Percentiles rank a stretch among this genome's conserved stretches.
Evolutionary conservation across 1,140 invertebrate species (phyloP).

Genomic region (Drosophila nigrodunni): DNA sequence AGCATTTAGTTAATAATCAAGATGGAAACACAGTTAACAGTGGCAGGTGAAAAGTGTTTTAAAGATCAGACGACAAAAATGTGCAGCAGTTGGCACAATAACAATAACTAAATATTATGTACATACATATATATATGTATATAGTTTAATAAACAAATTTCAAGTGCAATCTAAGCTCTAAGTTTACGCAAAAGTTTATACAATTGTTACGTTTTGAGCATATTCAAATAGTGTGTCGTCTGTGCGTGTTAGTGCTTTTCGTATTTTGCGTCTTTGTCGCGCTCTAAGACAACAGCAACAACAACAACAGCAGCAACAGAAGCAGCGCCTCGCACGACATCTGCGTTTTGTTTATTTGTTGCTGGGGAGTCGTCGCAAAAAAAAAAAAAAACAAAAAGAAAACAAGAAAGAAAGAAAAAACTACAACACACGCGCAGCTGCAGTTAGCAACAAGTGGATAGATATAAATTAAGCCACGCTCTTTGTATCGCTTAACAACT

Average conservation of each 20-base stretch:
- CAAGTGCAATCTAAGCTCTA: constrained; percentile 22
- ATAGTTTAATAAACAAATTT: constrained; percentile 25
- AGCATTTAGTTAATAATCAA: not conserved
- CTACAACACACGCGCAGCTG: constrained; percentile 23
- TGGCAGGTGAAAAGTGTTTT: not conserved
- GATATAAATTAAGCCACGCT: constrained; percentile 33
- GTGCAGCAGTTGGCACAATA: constrained; percentile 23
- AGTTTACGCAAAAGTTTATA: not conserved
- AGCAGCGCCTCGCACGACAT: constrained; percentile 20
- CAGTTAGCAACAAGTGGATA: constrained; percentile 75
- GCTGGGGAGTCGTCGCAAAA: constrained; percentile 60
- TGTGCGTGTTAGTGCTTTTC: constrained; percentile 1
- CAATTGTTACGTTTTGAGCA: constrained; percentile 20
- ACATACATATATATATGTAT: no score
- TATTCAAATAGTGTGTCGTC: not conserved
- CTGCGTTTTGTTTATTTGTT: constrained; percentile 71
- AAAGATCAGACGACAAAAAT: constrained; percentile 9
- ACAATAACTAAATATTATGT: constrained; percentile 23
- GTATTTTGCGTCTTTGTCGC: constrained; percentile 23
- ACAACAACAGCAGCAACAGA: constrained; percentile 1
- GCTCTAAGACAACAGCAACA: constrained; percentile 18
- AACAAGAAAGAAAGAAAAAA: constrained; percentile 19
- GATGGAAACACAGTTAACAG: not conserved
- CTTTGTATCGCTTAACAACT: constrained; percentile 12
- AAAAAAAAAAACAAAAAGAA: constrained; percentile 3